phyloP scores from a whole-genome alignment of 2,888 invertebrate genomes.

The Rapana venosa region DNA sequence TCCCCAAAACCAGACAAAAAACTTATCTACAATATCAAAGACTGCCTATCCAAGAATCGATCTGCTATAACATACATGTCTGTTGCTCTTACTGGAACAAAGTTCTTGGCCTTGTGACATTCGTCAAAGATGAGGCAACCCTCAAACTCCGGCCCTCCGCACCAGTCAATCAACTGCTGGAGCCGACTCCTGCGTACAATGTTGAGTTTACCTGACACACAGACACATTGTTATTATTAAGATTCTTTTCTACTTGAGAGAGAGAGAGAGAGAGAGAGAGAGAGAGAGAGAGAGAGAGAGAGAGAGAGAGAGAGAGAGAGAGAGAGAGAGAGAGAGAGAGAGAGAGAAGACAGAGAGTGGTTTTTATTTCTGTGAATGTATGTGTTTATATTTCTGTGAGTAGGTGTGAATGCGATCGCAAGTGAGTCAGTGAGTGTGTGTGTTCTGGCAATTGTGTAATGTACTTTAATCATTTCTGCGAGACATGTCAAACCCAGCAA shows the following conservation, averaged over 20 bases:
- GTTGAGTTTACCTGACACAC: conserved; percentile 58
- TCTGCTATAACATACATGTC: not conserved
- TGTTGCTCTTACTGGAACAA: conserved; percentile 71
- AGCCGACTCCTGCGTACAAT: conserved; percentile 63
- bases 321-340: not conserved
- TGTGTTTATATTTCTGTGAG: too few species aligned
- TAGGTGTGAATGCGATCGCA: too few species aligned
- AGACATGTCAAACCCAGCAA: too few species aligned
- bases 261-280: too few species aligned
- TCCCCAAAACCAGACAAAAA: too few species aligned
- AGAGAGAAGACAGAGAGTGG: too few species aligned
- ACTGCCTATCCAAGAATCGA: not conserved
- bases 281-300: not conserved
- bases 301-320: not conserved
- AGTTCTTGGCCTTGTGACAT: conserved; percentile 78
- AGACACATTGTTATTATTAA: too few species aligned
- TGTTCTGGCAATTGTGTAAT: too few species aligned
- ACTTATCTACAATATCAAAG: not conserved
- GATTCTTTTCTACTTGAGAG: too few species aligned
- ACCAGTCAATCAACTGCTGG: conserved; percentile 76
- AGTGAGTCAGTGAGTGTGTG: too few species aligned
- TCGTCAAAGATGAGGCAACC: conserved; percentile 77
- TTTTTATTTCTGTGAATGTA: not conserved
- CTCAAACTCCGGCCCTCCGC: conserved; percentile 74
- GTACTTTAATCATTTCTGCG: too few species aligned